phyloP scores from a whole-genome alignment of 1,140 invertebrate genomes.

The Plectrocnemia conspersa region DNA sequence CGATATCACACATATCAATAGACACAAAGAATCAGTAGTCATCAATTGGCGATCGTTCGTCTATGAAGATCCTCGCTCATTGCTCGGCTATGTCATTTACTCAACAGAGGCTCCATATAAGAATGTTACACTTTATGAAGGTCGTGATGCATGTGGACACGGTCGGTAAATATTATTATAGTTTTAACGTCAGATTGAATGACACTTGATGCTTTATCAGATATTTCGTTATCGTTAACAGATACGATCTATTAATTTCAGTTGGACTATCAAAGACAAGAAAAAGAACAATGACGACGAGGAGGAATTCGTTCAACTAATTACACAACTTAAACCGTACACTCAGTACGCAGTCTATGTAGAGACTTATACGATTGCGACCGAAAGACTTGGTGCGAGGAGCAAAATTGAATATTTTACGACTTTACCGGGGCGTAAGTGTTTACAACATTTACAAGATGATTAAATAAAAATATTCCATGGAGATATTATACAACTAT shows the following conservation, averaged over 20 bases:
- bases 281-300: slow-evolving; percentile 29
- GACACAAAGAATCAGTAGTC: slow-evolving; percentile 40
- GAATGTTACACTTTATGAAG: slow-evolving; percentile 79
- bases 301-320: slow-evolving; percentile 42
- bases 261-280: slow-evolving; percentile 57
- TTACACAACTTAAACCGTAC: slow-evolving; percentile 68
- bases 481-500: too few species aligned
- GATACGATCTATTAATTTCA: too few species aligned
- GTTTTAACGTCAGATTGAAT: too few species aligned
- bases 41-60: slow-evolving; percentile 65
- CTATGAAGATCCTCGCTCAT: slow-evolving; percentile 63
- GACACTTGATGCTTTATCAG: too few species aligned
- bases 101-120: slow-evolving; percentile 63
- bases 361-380: slow-evolving; percentile 78
- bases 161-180: slow-evolving; percentile 31
- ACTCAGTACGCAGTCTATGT: slow-evolving; percentile 88
- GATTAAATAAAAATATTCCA: too few species aligned
- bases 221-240: too few species aligned
- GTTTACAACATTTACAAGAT: too few species aligned
- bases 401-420: slow-evolving; percentile 77
- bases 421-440: slow-evolving; percentile 62
- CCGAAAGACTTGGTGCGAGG: slow-evolving; percentile 69
- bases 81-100: slow-evolving; percentile 81
- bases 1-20: slow-evolving; percentile 50
- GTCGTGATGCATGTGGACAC: slow-evolving; percentile 79